Evolutionary conservation across 2,113 vertebrate species (phyloP).

Genomic region (Pavo muticus): DNA sequence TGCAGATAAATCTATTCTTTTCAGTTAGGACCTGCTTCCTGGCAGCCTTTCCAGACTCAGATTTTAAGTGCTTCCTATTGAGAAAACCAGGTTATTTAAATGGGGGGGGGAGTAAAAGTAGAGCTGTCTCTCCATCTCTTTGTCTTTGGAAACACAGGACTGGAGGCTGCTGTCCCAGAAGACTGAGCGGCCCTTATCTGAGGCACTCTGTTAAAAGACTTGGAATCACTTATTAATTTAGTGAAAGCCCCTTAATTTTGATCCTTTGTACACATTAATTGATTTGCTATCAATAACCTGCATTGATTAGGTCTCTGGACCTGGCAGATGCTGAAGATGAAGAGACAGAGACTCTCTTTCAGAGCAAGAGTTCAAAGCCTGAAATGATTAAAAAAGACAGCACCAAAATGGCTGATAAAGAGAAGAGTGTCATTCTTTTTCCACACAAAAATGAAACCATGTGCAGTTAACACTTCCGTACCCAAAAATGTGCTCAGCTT

Average conservation of each 20-base stretch:
- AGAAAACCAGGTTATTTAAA: constrained; percentile 56
- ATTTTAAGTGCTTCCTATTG: constrained; percentile 36
- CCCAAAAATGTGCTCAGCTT: neutral
- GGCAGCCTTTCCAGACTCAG: constrained; percentile 6
- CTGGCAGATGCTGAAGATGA: constrained; percentile 60
- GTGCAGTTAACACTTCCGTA: constrained; percentile 53
- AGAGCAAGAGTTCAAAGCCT: constrained; percentile 67
- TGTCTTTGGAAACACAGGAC: constrained; percentile 57
- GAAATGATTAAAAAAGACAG: constrained; percentile 62
- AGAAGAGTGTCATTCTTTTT: constrained; percentile 52
- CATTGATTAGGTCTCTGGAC: constrained; percentile 71
- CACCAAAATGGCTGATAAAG: constrained; percentile 66
- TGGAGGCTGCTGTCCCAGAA: constrained; percentile 61
- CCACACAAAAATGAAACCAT: neutral
- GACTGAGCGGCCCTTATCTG: constrained; percentile 68
- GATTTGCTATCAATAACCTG: constrained; percentile 78
- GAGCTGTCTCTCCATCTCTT: constrained; percentile 17
- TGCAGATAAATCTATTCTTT: constrained; percentile 32
- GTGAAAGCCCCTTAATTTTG: constrained; percentile 73
- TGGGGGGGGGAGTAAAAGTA: neutral
- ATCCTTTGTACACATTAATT: constrained; percentile 75
- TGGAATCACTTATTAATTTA: constrained; percentile 77
- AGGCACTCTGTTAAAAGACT: constrained; percentile 70
- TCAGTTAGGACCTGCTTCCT: neutral
- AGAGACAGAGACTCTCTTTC: constrained; percentile 59